Conservation (phyloP, 2,113 vertebrate species). For the Labeo catla region DNA sequence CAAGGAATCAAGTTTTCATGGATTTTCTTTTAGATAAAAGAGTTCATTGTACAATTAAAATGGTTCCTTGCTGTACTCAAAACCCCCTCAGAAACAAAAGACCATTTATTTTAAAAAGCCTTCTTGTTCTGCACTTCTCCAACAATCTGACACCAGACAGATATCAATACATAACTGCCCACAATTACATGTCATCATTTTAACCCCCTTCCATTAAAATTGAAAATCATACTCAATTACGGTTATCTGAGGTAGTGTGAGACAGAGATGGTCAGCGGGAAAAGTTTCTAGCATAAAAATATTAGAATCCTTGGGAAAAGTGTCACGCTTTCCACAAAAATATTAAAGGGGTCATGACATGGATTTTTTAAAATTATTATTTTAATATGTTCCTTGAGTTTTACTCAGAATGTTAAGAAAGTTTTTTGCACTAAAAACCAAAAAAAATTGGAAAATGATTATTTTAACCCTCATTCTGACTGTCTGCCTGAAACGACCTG, state of each 20-base stretch:
- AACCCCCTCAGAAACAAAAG: neutral
- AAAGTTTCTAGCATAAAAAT: neutral
- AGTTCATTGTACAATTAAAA: neutral
- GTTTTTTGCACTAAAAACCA: too few relatives aligned
- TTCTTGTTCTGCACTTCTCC: neutral
- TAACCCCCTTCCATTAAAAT: neutral
- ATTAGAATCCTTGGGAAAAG: too few relatives aligned
- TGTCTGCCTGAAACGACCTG: too few relatives aligned
- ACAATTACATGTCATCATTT: neutral
- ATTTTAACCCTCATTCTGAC: too few relatives aligned
- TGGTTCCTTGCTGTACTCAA: neutral
- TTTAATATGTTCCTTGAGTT: too few relatives aligned
- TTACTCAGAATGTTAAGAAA: too few relatives aligned
- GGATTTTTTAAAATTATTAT: too few relatives aligned
- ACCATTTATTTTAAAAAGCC: neutral
- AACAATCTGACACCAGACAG: neutral
- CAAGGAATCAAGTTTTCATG: neutral
- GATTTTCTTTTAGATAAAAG: neutral
- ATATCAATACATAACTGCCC: neutral
- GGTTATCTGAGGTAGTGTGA: neutral
- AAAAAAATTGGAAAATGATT: too few relatives aligned
- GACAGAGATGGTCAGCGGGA: neutral
- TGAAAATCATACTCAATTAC: neutral
- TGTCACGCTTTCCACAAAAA: too few relatives aligned
- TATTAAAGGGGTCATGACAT: too few relatives aligned